A percentile compares a stretch with the other conserved stretches of the same genome.
These are phyloP conservation scores for Steinernema feltiae DNA, from an alignment of 1,140 invertebrate genomes.

Conservation along the genomic window DNA sequence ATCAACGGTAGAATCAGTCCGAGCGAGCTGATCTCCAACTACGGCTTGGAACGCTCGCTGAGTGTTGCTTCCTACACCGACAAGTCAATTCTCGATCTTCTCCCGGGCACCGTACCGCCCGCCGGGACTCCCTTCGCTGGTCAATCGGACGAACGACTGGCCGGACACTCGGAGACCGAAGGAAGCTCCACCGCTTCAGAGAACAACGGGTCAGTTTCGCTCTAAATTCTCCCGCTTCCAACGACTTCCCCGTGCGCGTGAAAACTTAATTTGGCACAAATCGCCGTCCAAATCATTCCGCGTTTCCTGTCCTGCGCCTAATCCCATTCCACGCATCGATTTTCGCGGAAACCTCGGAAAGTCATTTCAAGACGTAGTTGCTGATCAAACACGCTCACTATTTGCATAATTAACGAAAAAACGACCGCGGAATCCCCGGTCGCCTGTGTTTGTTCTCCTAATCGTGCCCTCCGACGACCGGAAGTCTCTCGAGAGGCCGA, in stretches of 20 bases:
- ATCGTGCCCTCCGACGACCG: neutral
- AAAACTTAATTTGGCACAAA: neutral
- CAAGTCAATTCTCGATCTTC: neutral
- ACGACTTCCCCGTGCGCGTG: neutral
- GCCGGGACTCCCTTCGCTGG: neutral
- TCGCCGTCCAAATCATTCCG: neutral
- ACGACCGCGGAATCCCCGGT: too few species aligned
- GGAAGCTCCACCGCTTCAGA: neutral
- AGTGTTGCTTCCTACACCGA: neutral
- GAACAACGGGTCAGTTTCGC: neutral
- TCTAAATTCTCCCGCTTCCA: too few species aligned
- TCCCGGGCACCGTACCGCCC: neutral
- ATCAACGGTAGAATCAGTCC: slow-evolving; percentile 9
- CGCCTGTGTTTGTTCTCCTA: neutral
- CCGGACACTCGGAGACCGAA: neutral
- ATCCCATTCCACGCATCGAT: neutral
- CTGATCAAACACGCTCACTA: neutral
- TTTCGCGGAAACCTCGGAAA: neutral
- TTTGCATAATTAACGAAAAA: neutral
- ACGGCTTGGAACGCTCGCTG: neutral
- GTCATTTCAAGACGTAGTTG: neutral
- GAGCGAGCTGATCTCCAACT: neutral
- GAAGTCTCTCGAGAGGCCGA: neutral
- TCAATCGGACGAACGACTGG: neutral
- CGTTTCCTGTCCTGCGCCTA: neutral